Conservation (phyloP, 1,140 invertebrate genomes). For the Cepaea nemoralis region DNA sequence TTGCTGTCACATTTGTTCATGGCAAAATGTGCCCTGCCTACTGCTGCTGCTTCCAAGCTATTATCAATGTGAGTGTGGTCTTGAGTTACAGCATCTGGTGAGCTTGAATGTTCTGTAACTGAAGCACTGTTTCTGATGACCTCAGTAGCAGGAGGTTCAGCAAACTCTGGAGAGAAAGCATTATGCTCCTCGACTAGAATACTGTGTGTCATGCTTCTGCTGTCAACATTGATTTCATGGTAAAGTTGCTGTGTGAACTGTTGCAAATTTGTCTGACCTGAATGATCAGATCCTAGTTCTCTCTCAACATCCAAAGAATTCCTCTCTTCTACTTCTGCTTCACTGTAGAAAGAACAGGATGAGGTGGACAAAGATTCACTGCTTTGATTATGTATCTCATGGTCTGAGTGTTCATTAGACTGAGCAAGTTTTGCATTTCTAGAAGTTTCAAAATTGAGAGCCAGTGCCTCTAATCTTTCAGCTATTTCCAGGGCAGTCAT, state of each 20-base stretch:
- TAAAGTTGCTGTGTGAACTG: conserved; percentile 30
- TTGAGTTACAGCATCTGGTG: background rate
- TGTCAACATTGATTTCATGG: conserved; percentile 24
- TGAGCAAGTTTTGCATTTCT: conserved; percentile 24
- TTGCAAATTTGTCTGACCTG: background rate
- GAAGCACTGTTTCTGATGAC: background rate
- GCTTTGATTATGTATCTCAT: conserved; percentile 1
- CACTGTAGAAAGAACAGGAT: background rate
- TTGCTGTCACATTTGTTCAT: conserved; percentile 66
- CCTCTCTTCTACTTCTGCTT: background rate
- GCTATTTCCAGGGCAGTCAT: conserved; percentile 38
- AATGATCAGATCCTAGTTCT: background rate
- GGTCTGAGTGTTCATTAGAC: background rate
- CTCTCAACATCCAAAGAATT: background rate
- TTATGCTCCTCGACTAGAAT: background rate
- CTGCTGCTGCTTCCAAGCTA: background rate
- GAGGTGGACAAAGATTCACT: background rate
- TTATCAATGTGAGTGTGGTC: background rate
- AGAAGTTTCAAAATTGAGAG: conserved; percentile 34
- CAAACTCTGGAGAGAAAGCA: conserved; percentile 3
- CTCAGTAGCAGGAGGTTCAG: background rate
- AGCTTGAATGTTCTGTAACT: background rate
- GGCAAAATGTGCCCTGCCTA: background rate
- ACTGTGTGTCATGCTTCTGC: background rate
- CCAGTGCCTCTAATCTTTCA: conserved; percentile 37